Percentiles rank a stretch among this genome's conserved stretches.
Conservation (phyloP, 2,888 invertebrate genomes). For the Euplexia lucipara region DNA sequence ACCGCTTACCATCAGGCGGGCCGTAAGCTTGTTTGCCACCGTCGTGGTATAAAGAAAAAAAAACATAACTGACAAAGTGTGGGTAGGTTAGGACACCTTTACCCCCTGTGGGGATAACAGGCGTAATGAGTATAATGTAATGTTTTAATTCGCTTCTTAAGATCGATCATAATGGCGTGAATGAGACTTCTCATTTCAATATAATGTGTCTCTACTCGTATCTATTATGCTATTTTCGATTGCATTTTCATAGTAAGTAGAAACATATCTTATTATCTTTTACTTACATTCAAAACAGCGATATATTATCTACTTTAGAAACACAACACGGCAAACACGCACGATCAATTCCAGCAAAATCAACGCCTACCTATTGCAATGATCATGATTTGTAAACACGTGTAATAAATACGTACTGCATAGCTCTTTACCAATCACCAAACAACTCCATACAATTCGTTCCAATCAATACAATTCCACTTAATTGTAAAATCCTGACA, state of each 20-base stretch:
- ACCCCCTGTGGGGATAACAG: no score
- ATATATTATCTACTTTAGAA: background rate
- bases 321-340: background rate
- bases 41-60: no score
- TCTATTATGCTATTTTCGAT: background rate
- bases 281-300: background rate
- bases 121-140: no score
- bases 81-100: no score
- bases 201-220: no score
- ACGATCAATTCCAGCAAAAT: background rate
- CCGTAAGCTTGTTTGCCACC: no score
- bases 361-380: background rate
- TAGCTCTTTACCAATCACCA: background rate
- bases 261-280: background rate
- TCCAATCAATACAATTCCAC: constrained; percentile 17
- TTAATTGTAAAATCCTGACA: constrained; percentile 29
- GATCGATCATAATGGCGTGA: background rate
- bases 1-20: no score
- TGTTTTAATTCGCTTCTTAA: no score
- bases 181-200: no score
- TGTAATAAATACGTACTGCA: background rate
- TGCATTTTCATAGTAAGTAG: background rate
- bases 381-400: constrained; percentile 4
- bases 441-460: constrained; percentile 31
- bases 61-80: no score